A percentile compares a stretch with the other conserved stretches of the same genome.
These are phyloP conservation scores for Eulemur rufifrons DNA, from an alignment of 2,113 vertebrate species.

Conservation along the genomic window DNA sequence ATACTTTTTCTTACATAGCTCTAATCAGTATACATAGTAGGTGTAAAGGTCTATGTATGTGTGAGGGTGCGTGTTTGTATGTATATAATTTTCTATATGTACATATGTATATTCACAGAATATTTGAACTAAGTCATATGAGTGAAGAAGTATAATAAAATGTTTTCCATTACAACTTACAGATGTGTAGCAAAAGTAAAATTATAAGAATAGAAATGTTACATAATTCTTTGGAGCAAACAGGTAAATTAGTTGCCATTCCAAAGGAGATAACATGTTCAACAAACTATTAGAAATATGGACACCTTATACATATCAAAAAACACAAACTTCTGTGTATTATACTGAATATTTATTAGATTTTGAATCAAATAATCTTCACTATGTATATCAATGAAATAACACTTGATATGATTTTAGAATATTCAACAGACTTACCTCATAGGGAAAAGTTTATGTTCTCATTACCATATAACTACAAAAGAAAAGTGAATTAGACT, in stretches of 20 bases:
- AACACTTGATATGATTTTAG: not conserved
- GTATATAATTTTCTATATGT: too few relatives aligned
- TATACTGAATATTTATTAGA: not conserved
- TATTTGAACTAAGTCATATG: not conserved
- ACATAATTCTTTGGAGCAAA: not conserved
- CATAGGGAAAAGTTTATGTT: not conserved
- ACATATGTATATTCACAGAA: not conserved
- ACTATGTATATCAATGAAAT: not conserved
- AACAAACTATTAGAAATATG: not conserved
- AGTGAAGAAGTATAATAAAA: not conserved
- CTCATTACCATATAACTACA: slow-evolving; percentile 34
- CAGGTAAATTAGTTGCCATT: not conserved
- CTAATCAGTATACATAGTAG: not conserved
- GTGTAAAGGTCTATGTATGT: not conserved
- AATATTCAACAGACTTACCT: not conserved
- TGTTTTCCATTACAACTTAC: not conserved
- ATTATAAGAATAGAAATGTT: not conserved
- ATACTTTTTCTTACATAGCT: not conserved
- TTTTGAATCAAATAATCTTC: slow-evolving; percentile 11
- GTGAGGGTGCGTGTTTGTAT: not conserved
- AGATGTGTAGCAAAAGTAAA: not conserved
- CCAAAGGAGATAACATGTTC: not conserved
- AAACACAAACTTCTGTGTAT: not conserved
- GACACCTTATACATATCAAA: not conserved
- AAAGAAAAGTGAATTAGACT: slow-evolving; percentile 36